Percentiles rank a stretch among this genome's conserved stretches.
Conservation (phyloP, 1,140 invertebrate species). For the Drosophila serrata region DNA sequence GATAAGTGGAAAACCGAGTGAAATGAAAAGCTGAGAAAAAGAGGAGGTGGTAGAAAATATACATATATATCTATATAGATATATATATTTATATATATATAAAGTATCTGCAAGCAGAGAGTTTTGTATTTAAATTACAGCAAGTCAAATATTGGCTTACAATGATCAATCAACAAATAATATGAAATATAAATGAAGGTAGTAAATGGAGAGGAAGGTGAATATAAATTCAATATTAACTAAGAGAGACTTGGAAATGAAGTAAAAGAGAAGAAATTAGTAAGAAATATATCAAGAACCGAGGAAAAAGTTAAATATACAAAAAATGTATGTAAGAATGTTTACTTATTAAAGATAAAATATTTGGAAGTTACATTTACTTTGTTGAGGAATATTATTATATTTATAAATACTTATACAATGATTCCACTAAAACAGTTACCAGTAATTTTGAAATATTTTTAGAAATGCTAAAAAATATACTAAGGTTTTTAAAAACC, state of each 20-base stretch:
- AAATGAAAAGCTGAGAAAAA: constrained; percentile 14
- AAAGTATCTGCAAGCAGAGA: not conserved
- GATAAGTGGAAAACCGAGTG: constrained; percentile 47
- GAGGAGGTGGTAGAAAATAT: not conserved
- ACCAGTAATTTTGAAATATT: too few relatives aligned
- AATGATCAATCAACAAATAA: constrained; percentile 9
- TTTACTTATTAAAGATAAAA: too few relatives aligned
- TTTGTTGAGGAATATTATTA: too few relatives aligned
- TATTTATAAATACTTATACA: too few relatives aligned
- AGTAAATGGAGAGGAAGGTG: not conserved
- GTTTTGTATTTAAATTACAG: constrained; percentile 12
- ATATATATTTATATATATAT: constrained; percentile 5
- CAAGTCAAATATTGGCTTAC: constrained; percentile 29
- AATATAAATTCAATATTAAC: not conserved
- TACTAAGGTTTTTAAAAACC: too few relatives aligned
- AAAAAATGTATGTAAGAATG: not conserved
- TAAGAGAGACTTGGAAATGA: accelerated
- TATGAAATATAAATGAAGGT: not conserved
- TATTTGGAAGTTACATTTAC: too few relatives aligned
- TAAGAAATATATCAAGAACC: not conserved
- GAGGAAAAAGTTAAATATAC: not conserved
- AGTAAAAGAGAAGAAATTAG: too few relatives aligned
- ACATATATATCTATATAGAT: not conserved
- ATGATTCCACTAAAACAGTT: too few relatives aligned
- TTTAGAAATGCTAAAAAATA: too few relatives aligned